phyloP scores from a whole-genome alignment of 2,797 vertebrate genomes.

The Lepilemur septentrionalis region DNA sequence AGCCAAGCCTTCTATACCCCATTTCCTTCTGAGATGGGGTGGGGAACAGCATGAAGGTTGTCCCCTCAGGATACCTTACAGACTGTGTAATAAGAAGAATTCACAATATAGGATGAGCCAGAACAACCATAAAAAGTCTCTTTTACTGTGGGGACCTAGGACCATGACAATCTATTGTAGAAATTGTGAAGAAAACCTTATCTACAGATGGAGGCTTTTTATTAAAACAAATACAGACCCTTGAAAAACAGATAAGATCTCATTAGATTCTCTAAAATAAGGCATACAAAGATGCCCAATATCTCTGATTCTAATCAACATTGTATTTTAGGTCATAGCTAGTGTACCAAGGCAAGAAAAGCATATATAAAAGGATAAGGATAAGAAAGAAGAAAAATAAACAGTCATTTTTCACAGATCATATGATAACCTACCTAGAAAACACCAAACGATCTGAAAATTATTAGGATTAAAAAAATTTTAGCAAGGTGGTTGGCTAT shows the following conservation, averaged over 20 bases:
- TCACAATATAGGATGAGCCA: neutral
- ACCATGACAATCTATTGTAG: neutral
- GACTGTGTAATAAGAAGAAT: neutral
- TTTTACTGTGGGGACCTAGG: neutral
- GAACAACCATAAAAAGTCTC: neutral
- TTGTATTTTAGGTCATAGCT: neutral
- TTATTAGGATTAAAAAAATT: neutral
- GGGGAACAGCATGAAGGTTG: neutral
- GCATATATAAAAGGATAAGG: neutral
- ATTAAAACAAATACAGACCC: neutral
- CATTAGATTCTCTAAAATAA: neutral
- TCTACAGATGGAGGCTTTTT: neutral
- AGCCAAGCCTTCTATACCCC: neutral
- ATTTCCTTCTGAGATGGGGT: neutral
- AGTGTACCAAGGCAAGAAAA: neutral
- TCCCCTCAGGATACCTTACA: neutral
- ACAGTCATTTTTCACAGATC: neutral
- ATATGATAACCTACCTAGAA: neutral
- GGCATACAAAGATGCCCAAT: neutral
- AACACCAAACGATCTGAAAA: neutral
- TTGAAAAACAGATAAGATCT: neutral
- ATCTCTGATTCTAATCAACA: neutral
- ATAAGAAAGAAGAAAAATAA: neutral
- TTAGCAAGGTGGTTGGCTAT: neutral
- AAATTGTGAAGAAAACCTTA: neutral